These are phyloP conservation scores for Bubo bubo DNA, from an alignment of 2,113 vertebrate genomes.

Conservation along the genomic window DNA sequence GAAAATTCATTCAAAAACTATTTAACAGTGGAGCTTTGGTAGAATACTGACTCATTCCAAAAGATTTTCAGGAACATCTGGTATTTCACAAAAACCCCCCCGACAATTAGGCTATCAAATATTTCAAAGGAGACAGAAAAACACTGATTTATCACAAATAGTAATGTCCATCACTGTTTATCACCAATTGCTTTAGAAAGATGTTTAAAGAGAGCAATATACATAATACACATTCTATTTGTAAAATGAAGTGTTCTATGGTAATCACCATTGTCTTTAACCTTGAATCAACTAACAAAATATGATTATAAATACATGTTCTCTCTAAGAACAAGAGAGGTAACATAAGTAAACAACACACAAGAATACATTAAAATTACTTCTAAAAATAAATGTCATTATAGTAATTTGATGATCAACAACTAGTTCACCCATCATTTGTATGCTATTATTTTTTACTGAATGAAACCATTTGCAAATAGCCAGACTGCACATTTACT, in stretches of 20 bases:
- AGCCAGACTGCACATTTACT: not conserved
- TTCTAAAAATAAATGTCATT: conserved; percentile 2
- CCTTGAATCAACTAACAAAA: conserved; percentile 21
- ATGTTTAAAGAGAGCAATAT: not conserved
- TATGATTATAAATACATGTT: not conserved
- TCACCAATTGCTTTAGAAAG: not conserved
- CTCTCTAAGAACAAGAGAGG: not conserved
- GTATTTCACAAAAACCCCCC: not conserved
- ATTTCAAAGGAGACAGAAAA: not conserved
- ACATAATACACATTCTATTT: not conserved
- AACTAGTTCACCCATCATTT: not conserved
- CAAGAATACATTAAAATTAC: not conserved
- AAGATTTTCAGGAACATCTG: not conserved
- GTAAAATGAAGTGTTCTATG: not conserved
- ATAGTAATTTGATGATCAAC: not conserved
- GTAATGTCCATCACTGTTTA: not conserved
- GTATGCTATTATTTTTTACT: not conserved
- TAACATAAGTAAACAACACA: not conserved
- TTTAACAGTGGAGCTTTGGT: not conserved
- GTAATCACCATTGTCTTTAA: conserved; percentile 6
- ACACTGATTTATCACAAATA: not conserved
- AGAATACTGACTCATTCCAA: not conserved
- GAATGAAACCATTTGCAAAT: not conserved
- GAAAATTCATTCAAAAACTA: not conserved
- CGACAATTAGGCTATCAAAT: not conserved